Evolutionary conservation across 2,888 invertebrate species (phyloP).

Genomic region (Magallana nippona): DNA sequence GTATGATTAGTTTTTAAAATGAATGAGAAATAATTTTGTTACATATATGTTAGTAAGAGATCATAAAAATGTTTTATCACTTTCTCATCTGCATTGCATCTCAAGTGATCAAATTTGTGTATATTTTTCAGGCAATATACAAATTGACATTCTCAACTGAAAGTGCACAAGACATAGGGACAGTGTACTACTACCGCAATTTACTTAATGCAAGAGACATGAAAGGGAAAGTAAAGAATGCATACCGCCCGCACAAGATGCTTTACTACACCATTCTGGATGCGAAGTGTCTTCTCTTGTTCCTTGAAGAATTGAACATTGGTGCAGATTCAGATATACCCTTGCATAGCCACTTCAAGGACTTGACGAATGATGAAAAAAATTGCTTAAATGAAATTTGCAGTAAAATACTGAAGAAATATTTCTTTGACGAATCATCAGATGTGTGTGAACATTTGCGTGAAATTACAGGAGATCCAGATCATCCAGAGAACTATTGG

Average conservation of each 20-base stretch:
- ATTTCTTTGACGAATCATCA: conserved; percentile 35
- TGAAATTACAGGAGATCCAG: conserved; percentile 42
- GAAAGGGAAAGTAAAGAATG: conserved; percentile 46
- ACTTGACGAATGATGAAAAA: conserved; percentile 23
- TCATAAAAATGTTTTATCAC: too few species aligned
- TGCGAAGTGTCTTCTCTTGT: conserved; percentile 41
- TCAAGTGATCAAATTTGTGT: background rate
- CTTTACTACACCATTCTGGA: conserved; percentile 41
- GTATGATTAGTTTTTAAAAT: too few species aligned
- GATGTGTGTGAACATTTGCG: conserved; percentile 42
- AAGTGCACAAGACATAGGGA: conserved; percentile 44
- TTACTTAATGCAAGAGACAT: conserved; percentile 52
- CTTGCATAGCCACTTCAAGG: conserved; percentile 28
- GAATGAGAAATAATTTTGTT: too few species aligned
- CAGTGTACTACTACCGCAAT: conserved; percentile 50
- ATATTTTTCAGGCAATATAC: conserved; percentile 44
- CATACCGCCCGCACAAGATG: conserved; percentile 37
- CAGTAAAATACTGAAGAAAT: conserved; percentile 25
- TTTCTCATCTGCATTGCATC: too few species aligned
- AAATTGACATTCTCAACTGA: conserved; percentile 48
- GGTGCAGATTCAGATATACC: conserved; percentile 15
- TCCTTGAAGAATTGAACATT: conserved; percentile 41
- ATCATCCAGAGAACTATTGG: conserved; percentile 50
- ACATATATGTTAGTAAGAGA: too few species aligned
- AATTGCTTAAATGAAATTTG: conserved; percentile 38